These are phyloP conservation scores for Ptychochromis oligacanthus DNA, from an alignment of 2,113 vertebrate species.

Conservation along the genomic window DNA sequence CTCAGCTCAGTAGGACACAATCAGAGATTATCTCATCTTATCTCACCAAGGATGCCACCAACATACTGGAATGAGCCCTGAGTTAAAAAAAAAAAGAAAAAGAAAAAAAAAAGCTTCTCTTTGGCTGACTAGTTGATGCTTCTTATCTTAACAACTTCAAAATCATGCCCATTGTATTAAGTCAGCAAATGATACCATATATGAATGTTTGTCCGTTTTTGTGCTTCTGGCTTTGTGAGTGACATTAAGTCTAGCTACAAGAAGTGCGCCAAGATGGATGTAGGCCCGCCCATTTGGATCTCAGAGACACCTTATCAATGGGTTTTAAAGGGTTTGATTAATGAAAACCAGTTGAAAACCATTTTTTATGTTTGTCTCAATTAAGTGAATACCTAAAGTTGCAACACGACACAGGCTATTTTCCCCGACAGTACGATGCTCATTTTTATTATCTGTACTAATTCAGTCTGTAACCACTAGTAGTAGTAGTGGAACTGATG, in stretches of 20 bases:
- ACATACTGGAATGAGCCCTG: constrained; percentile 19
- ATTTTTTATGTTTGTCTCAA: not conserved
- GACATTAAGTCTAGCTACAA: not conserved
- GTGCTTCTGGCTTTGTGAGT: not conserved
- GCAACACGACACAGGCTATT: not conserved
- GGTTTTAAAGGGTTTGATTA: not conserved
- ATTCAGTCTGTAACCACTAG: too few relatives aligned
- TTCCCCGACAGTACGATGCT: not conserved
- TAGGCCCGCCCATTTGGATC: not conserved
- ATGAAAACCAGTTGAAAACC: not conserved
- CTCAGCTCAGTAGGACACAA: constrained; percentile 47
- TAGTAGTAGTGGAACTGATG: not conserved
- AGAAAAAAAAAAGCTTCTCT: not conserved
- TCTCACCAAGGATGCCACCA: not conserved
- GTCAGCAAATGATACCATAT: not conserved
- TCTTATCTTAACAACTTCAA: not conserved
- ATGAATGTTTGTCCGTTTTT: not conserved
- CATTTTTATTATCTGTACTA: not conserved
- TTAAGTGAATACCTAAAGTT: not conserved
- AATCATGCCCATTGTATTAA: not conserved
- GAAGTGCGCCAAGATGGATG: not conserved
- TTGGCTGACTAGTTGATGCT: not conserved
- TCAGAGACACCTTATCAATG: not conserved
- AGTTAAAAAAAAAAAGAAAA: too few relatives aligned
- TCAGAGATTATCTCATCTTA: constrained; percentile 53